Conservation (phyloP, 2,888 invertebrate genomes). For the Scaptomyza tumidula region DNA sequence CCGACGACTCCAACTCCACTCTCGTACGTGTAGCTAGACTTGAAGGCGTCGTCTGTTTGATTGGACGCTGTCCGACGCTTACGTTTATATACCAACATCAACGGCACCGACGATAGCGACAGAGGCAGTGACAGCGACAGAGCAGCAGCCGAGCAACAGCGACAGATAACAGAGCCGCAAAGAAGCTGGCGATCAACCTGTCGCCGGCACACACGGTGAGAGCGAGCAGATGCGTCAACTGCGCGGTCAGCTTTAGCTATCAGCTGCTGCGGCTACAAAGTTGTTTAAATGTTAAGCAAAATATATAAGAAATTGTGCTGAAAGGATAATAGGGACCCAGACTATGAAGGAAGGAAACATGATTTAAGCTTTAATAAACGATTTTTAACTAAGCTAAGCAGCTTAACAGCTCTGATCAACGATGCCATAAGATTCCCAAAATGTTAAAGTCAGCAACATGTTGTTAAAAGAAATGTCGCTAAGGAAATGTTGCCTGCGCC, state of each 20-base stretch:
- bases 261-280: conserved; percentile 18
- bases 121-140: conserved; percentile 4
- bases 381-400: not conserved
- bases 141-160: conserved; percentile 26
- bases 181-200: conserved; percentile 66
- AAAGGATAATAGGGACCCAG: not conserved
- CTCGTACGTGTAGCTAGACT: conserved; percentile 84
- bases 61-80: conserved; percentile 79
- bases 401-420: not conserved
- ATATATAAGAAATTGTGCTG: not conserved
- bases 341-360: no score
- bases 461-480: conserved; percentile 37
- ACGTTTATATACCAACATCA: conserved; percentile 82
- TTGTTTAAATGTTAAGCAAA: conserved; percentile 3
- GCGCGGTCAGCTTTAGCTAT: conserved; percentile 24
- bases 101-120: conserved; percentile 23
- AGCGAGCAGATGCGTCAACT: conserved; percentile 38
- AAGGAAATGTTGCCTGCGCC: conserved; percentile 14
- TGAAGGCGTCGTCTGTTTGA: conserved; percentile 85
- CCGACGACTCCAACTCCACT: conserved; percentile 83
- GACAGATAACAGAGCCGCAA: conserved; percentile 41
- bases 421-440: not conserved
- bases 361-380: no score
- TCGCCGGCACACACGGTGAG: conserved; percentile 37
- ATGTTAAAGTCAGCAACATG: conserved; percentile 21